Conservation (phyloP, 2,888 invertebrate species). For the Xestoiulus laeticollis region DNA sequence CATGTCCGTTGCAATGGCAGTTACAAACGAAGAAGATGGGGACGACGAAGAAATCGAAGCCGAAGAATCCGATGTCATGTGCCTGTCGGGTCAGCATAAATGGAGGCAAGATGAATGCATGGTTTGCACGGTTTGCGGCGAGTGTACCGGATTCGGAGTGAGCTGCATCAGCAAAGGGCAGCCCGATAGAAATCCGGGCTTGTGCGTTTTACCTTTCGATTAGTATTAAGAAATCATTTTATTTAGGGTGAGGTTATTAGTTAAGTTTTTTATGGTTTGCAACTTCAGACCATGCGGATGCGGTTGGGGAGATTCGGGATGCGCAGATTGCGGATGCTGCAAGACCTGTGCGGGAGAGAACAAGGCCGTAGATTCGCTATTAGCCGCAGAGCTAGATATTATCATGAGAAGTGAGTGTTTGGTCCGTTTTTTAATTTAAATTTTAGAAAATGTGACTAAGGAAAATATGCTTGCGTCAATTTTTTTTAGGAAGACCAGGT, state of each 20-base stretch:
- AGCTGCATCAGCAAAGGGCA: conserved; percentile 80
- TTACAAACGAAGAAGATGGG: conserved; percentile 64
- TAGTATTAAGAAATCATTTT: conserved; percentile 18
- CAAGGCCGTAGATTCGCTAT: conserved; percentile 68
- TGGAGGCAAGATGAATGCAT: conserved; percentile 86
- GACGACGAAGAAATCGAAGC: conserved; percentile 61
- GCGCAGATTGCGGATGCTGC: conserved; percentile 91
- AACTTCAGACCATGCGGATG: conserved; percentile 85
- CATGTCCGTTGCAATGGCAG: conserved; percentile 63
- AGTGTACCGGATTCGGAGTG: conserved; percentile 92
- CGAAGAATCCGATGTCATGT: conserved; percentile 68
- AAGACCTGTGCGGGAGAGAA: conserved; percentile 82
- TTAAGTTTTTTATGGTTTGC: conserved; percentile 28
- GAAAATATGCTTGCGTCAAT: neutral
- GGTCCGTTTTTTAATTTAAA: neutral
- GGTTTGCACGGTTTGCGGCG: conserved; percentile 88
- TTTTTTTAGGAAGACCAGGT: conserved; percentile 65
- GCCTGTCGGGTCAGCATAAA: conserved; percentile 76
- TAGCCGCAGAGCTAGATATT: conserved; percentile 62
- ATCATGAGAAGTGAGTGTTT: conserved; percentile 56
- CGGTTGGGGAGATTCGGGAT: conserved; percentile 94
- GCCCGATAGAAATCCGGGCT: conserved; percentile 83
- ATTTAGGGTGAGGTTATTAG: neutral
- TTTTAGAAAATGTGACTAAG: neutral
- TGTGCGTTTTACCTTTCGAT: conserved; percentile 71